Percentiles rank a stretch among this genome's conserved stretches.
Evolutionary conservation across 2,888 invertebrate species (phyloP).

Genomic region (Tiliacea aurago): DNA sequence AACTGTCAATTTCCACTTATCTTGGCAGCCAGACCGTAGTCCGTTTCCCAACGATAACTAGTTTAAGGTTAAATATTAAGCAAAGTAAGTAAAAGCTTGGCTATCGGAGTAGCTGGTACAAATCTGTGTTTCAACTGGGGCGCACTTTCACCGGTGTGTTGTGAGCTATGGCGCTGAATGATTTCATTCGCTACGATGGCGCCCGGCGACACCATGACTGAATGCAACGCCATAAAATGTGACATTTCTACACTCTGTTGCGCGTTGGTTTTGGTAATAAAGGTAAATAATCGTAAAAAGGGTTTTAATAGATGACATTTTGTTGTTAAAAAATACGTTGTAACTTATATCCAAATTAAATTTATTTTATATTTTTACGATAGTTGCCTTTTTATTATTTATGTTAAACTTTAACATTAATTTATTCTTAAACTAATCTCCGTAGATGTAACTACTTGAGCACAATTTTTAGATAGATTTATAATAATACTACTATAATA

Average conservation of each 20-base stretch:
- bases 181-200: conserved; percentile 56
- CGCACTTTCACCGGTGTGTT: conserved; percentile 64
- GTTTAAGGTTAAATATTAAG: conserved; percentile 58
- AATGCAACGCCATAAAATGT: conserved; percentile 6
- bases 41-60: conserved; percentile 44
- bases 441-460: too few species aligned
- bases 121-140: conserved; percentile 53
- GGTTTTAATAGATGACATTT: too few species aligned
- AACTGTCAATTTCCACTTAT: conserved; percentile 24
- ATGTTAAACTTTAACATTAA: too few species aligned
- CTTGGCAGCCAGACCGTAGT: conserved; percentile 23
- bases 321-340: too few species aligned
- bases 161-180: conserved; percentile 62
- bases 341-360: too few species aligned
- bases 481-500: too few species aligned
- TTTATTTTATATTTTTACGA: too few species aligned
- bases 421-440: too few species aligned
- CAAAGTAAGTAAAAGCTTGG: conserved; percentile 51
- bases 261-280: too few species aligned
- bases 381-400: too few species aligned
- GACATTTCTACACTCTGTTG: neutral
- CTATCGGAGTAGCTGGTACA: conserved; percentile 34
- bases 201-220: conserved; percentile 24
- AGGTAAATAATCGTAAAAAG: too few species aligned
- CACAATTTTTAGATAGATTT: too few species aligned